Evolutionary conservation across 2,888 invertebrate species (phyloP), one percentile per base, ranked within the genome.

Genomic region (Chrysolina oricalcia): DNA sequence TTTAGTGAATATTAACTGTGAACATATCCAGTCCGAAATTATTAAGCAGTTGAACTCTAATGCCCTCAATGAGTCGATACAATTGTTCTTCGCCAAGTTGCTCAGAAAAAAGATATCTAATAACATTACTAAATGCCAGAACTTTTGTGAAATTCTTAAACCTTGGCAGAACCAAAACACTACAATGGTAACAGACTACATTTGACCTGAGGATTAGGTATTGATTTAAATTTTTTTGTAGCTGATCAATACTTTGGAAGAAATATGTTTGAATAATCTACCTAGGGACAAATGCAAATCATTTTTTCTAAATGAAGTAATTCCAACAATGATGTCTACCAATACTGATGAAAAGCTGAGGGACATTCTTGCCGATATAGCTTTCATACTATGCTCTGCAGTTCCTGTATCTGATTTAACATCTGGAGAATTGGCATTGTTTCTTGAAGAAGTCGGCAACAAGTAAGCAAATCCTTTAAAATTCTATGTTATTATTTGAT

Each of bases 311-410:
- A 65, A 71, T 8, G 67, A 74, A 48, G 71, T 84, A 27, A 73
- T 83, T 48, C 81, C 81, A 41, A 48, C 68, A 27, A 79, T 83
- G 78, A 81, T 83, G 74, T 65, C 72, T 5, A 17, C 71, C 46
- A 67, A 73, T 68, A 76, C 74, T 64, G 68, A 78, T 23, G 48
- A 72, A 59, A 67, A 73, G 3, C 68, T 79, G 56, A 77, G 81
- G 64, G 77, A 77, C 40, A 50, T 63, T 10, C 63, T 78, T 11
- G 75, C 81, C 19, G 81, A 83, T 46, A 73, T 83, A 59, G 83
- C 76, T 27, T 77, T 82, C 64, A 69, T 67, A 48, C 64, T 84
- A 27, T 80, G 80, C 10, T 41, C 73, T 23, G 65, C 74, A n/a
- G 64, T 79, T 50, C 74, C 79, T 46, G 78, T 81, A 46, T 67